Base-by-base conservation (phyloP, 2,113 vertebrate genomes). In the Tichodroma muraria region DNA sequence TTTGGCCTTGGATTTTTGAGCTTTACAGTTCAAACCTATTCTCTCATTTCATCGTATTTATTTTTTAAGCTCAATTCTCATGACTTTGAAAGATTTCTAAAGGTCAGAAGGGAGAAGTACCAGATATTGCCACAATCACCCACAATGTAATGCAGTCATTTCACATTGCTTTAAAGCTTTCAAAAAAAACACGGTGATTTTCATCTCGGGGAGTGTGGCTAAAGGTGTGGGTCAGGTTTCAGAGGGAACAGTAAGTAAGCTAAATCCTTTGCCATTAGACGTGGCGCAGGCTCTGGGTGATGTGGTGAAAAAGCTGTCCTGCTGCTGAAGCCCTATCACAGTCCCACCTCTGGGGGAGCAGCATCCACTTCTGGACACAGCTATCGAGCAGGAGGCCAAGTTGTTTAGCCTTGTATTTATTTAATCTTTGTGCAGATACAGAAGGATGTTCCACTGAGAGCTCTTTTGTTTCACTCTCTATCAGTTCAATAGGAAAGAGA, bases 21-120 rank as follows among this genome's bases (percentile, higher is more conserved):
- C 47, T 92, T 90, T 85, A 38, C 3, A 3, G 76, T 92, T 93
- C 42, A 81, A 90, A 81, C 50, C 81, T 40, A 8, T 47, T 89
- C 42, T 72, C 81, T 87, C 47, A 24, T n/a, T 57, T 4, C 21
- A 19, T 8, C 91, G 44, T 83, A 66, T 89, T 95, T 93, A 85
- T 85, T 85, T 94, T 90, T 88, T 53, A 83, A 77, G n/a, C 90
- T 80, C 52, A 77, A 18, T 59, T 61, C 79, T 90, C 25, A 27
- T 65, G 82, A 71, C 85, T 91, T 95, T 78, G 85, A 83, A 91
- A 91, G 68, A 85, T 90, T 73, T 90, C 64, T 81, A 95, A 94
- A 95, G 82, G 80, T 94, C 92, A 95, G 65, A n/a, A 44, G 45
- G 71, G n/a, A 70, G 79, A 91, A 91, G 31, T 24, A 68, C 49